These are phyloP conservation scores for Chloroclysta siterata DNA, from an alignment of 2,888 invertebrate species.

Conservation along the genomic window DNA sequence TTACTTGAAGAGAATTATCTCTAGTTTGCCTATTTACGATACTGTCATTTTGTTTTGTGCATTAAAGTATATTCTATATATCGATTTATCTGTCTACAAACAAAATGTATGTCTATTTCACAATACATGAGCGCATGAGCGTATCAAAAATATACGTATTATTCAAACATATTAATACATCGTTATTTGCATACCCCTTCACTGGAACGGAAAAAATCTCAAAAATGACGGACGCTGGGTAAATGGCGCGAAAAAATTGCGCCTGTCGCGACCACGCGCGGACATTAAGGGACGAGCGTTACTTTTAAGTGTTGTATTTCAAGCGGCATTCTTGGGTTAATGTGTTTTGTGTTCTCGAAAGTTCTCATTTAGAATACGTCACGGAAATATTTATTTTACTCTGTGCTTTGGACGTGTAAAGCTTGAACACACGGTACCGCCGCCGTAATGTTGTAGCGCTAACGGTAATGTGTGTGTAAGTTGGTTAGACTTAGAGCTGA, in stretches of 20 bases:
- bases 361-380: constrained; percentile 31
- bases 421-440: background rate
- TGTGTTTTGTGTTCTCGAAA: constrained; percentile 34
- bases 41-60: too few species aligned
- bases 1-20: too few species aligned
- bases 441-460: too few species aligned
- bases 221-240: constrained; percentile 75
- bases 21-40: too few species aligned
- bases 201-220: constrained; percentile 63
- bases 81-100: too few species aligned
- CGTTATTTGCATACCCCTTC: constrained; percentile 71
- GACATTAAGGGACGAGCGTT: constrained; percentile 57
- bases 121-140: too few species aligned
- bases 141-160: too few species aligned
- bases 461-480: too few species aligned
- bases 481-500: too few species aligned
- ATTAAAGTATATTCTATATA: too few species aligned
- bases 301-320: constrained; percentile 40
- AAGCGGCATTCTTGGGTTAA: constrained; percentile 49
- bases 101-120: too few species aligned
- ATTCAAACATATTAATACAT: constrained; percentile 42
- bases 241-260: constrained; percentile 80
- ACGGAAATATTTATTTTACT: constrained; percentile 15
- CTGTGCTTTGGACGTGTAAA: background rate
- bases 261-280: constrained; percentile 59